Evolutionary conservation across 2,888 invertebrate species (phyloP), one percentile per base, ranked within the genome.

Genomic region (Morinoia aosen): DNA sequence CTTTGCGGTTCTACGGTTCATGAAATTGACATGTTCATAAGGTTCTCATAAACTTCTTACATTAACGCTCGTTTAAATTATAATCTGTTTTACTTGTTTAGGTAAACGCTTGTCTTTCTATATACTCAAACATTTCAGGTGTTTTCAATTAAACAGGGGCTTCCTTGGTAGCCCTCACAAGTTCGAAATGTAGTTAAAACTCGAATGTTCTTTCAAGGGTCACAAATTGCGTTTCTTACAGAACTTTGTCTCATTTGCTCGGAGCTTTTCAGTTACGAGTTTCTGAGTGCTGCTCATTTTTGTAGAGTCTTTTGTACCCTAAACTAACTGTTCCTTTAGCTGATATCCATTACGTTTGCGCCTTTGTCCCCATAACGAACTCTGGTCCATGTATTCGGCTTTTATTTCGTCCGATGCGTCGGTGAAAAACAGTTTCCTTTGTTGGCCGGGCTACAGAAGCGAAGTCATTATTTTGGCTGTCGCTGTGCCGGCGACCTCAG

Each of bases 301-400:
- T 76, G 48, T 76, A 8, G 76, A 8, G 76, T 76, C 76, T 76
- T 76, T 76, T 16, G 33, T 76, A 76, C 19, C 33, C 76, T 76
- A 76, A 76, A 76, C 76, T 33, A 76, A 76, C 76, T 76, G 76
- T 76, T 76, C 76, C 76, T 76, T 76, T 76, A 33, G 76, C 76
- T 76, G 76, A 76, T 76, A 76, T 76, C 76, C 76, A 76, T 76
- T 76, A 76, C 76, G 76, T 76, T 76, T 76, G 76, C 16, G 76
- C 25, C 76, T 76, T 76, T 76, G 76, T 76, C 76, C 76, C 76
- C 76, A 76, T 76, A 76, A 76, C 76, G 76, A 76, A 76, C 76
- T 76, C 8, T 33, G 76, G 76, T 76, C 76, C 76, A 33, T 76
- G 76, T 76, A 76, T 76, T 76, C 76, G 76, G 76, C 76, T 33